Evolutionary conservation across 2,797 vertebrate species (phyloP).

Genomic region (Pipistrellus kuhlii): DNA sequence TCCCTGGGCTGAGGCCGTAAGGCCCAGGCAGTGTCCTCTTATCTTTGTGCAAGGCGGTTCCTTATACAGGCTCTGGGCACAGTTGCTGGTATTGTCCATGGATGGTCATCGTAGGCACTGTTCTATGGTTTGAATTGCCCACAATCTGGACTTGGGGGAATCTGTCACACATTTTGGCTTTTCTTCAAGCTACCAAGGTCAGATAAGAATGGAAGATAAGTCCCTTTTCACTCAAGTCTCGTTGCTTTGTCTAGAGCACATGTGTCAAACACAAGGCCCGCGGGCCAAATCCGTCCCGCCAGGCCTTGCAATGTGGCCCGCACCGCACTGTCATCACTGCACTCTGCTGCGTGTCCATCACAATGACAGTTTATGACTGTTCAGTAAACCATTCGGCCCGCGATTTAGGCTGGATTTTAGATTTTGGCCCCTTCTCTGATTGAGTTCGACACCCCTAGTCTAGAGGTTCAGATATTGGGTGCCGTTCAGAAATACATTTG

Average conservation of each 20-base stretch:
- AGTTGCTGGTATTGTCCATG: background rate
- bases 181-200: background rate
- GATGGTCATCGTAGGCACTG: background rate
- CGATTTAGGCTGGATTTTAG: too few relatives aligned
- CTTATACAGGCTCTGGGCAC: background rate
- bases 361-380: too few relatives aligned
- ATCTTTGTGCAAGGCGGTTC: background rate
- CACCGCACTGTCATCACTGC: too few relatives aligned
- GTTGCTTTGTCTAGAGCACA: background rate
- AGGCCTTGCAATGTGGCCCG: too few relatives aligned
- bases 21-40: background rate
- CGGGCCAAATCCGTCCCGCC: too few relatives aligned
- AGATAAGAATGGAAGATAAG: conserved; percentile 1
- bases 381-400: too few relatives aligned
- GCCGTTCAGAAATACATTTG: background rate
- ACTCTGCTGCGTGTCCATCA: too few relatives aligned
- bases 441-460: too few relatives aligned
- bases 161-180: background rate
- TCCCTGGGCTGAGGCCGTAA: background rate
- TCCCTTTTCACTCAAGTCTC: background rate
- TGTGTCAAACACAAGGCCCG: too few relatives aligned
- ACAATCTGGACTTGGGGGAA: background rate
- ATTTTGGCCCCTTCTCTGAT: too few relatives aligned
- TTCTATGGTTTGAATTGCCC: background rate
- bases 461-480: conserved; percentile 42